Evolutionary conservation across 2,113 vertebrate species (phyloP).

Genomic region (Hydrochoerus hydrochaeris): DNA sequence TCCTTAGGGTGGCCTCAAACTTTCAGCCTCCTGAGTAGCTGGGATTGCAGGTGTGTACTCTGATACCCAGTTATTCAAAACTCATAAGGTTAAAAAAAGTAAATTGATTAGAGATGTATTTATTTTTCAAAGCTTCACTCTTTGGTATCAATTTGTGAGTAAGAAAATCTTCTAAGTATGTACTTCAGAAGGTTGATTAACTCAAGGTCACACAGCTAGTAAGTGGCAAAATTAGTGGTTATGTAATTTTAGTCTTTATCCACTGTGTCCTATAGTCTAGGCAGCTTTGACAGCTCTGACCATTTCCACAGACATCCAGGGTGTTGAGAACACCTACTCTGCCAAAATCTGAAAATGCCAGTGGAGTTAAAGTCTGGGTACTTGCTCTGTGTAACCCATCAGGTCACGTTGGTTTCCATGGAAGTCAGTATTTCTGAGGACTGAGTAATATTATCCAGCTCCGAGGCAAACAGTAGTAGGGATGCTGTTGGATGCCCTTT

Average conservation of each 20-base stretch:
- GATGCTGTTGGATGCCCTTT: not conserved
- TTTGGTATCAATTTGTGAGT: not conserved
- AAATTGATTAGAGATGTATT: not conserved
- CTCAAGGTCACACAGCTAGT: not conserved
- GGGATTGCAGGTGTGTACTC: not conserved
- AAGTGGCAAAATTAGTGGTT: not conserved
- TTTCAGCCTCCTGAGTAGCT: not conserved
- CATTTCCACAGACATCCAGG: not conserved
- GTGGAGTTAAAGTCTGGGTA: not conserved
- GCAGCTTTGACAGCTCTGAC: not conserved
- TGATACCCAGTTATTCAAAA: not conserved
- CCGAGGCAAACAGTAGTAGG: not conserved
- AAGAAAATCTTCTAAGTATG: not conserved
- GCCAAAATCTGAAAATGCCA: constrained; percentile 7
- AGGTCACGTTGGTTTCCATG: not conserved
- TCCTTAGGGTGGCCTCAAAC: not conserved
- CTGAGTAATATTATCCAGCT: not conserved
- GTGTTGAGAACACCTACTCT: not conserved
- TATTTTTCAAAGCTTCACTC: not conserved
- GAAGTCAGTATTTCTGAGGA: not conserved
- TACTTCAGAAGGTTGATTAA: not conserved
- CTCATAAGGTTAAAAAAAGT: not conserved
- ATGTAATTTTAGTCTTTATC: not conserved
- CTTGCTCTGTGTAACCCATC: not conserved
- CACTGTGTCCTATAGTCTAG: not conserved